Evolutionary conservation across 2,888 invertebrate species (phyloP), one percentile per base, ranked within the genome.

Genomic region (Lasiommata megera): DNA sequence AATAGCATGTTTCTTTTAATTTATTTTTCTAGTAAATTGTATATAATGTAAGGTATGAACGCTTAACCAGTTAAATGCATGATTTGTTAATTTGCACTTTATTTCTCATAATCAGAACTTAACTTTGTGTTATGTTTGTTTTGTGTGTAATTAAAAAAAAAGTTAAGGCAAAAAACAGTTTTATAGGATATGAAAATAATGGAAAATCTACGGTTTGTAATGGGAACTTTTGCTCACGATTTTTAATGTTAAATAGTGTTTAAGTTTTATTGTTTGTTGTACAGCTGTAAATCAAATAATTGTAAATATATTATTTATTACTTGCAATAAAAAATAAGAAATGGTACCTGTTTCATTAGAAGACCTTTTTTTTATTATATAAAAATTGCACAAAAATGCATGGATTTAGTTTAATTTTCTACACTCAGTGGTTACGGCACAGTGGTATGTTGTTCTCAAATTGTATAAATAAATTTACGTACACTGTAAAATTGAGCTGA

Each of bases 231-330:
- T 47, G 46, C 28, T 29, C 44, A 43, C 16, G 9, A 37, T 34
- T 51, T 34, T 47, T 59, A 36, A 54, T 57, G 62, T 62, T 62
- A 60, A 54, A 56, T 62, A 52, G 37, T 62, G 12, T 47, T 60
- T 56, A 59, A 60, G 55, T 63, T 40, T 64, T 61, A 53, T 57
- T 65, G 46, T 60, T 54, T 50, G 44, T 60, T 65, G 54, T 58
- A 54, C 55, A 57, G 50, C 41, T 63, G 60, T 57, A 73, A 83
- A 84, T 83, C 79, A 77, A 70, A 60, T 43, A 37, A 48, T 74
- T 87, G 85, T 86, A 81, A 78, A 74, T 81, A 77, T 75, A 80
- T 76, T 82, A 80, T 76, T 82, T 80, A 77, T 80, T 74, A 77
- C 74, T 71, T 76, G 72, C 68, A 86, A 85, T 86, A 88, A 89